Percentiles rank a stretch among this genome's conserved stretches.
phyloP scores from a whole-genome alignment of 2,888 invertebrate species.

The Nymphalis urticae region DNA sequence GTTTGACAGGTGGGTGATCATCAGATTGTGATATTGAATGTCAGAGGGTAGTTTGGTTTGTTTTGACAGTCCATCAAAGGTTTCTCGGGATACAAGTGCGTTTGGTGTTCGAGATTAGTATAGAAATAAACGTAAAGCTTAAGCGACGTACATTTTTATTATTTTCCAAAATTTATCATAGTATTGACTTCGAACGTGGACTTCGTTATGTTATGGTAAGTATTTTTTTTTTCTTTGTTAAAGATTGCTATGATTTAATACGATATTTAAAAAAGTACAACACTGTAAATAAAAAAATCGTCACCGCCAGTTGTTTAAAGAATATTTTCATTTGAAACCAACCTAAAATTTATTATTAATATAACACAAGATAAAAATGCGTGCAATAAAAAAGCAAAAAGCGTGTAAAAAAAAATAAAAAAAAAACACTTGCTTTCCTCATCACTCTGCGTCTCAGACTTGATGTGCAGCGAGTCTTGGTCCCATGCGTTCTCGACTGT shows the following conservation, averaged over 20 bases:
- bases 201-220: too few relatives aligned
- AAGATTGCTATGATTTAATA: too few relatives aligned
- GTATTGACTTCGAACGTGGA: too few relatives aligned
- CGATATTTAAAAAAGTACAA: too few relatives aligned
- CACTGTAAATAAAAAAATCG: too few relatives aligned
- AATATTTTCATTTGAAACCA: too few relatives aligned
- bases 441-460: conserved; percentile 63
- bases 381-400: conserved; percentile 21
- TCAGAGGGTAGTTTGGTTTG: conserved; percentile 54
- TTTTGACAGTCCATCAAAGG: conserved; percentile 55
- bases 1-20: conserved; percentile 72
- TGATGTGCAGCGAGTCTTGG: conserved; percentile 45
- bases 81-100: conserved; percentile 24
- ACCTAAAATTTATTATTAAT: too few relatives aligned
- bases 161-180: neutral
- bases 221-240: too few relatives aligned
- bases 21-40: conserved; percentile 58
- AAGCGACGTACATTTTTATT: neutral
- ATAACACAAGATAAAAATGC: neutral
- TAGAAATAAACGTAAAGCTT: too few relatives aligned
- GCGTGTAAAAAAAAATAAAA: conserved; percentile 38
- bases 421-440: conserved; percentile 71
- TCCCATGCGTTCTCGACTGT: conserved; percentile 61
- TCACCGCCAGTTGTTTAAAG: too few relatives aligned
- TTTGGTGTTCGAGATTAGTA: neutral